Evolutionary conservation across 1,140 invertebrate species (phyloP), one percentile per base, ranked within the genome.

Genomic region (Gonioctena quinquepunctata): DNA sequence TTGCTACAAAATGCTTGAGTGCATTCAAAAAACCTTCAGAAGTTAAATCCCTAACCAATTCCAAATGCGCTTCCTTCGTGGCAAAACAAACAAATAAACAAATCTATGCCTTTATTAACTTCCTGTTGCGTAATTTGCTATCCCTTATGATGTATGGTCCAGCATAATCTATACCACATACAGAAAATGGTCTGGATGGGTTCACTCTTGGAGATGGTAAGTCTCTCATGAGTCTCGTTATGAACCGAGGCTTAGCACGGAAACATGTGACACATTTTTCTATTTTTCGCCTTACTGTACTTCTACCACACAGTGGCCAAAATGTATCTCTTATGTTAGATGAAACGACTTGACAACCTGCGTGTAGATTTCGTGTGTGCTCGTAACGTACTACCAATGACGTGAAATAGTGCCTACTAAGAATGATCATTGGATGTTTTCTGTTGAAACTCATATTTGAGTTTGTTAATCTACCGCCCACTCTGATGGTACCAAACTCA

Each of bases 381-480:
- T 78, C 73, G 7, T 57, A 4, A 49, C 66, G 22, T 48, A 78
- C 56, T 26, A 78, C 49, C 1, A 82, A 42, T 56, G 48, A 63
- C 11, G 79, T 75, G 21, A 77, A 60, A 1, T 0, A 22, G 63
- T 73, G 70, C 64, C 73, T 69, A 49, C 57, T 52, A 11, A 64
- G 21, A 7, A 27, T 81, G 76, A 7, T 78, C 79, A 75, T 83
- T 25, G 70, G 42, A 69, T 68, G 77, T 56, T 79, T 81, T 19
- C 60, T 26, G 11, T 73, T 63, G 67, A 79, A 64, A 0, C 75
- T 28, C 0, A 84, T 7, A 6, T 72, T 57, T 2, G 77, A 64
- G 21, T 75, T 74, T 23, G 18, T 48, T 13, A 85, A 26, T 66
- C 84, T 72, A 21, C 84, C 82, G 1, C 84, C 84, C 0, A 85